Evolutionary conservation across 37 sponge, comb jelly and placozoan genomes (phyloP), one percentile per base, ranked within the genome.

Genomic region (Cladorhizidae sp.): DNA sequence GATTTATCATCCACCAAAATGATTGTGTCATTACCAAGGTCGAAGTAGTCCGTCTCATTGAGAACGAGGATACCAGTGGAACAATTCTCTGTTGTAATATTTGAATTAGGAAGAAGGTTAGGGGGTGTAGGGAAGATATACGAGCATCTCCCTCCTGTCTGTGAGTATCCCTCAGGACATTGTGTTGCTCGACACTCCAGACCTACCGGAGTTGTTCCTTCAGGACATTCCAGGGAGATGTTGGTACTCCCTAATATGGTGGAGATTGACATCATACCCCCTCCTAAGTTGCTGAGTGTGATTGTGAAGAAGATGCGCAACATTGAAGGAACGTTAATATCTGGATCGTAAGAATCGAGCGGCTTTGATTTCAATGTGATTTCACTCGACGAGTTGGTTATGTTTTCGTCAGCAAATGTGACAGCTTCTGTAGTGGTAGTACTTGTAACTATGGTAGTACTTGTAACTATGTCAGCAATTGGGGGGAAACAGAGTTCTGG

Each of bases 101-200:
- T n/a, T 6, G 23, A 14, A 38, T n/a, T n/a, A 35, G 36, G 32
- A 29, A 22, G 2, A 14, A 56, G 15, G 1, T 3, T n/a, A 12
- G 36, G 75, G 64, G 21, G 74, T 57, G 2, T 82, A 81, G 40
- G 80, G 6, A 65, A 85, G 85, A n/a, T 29, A 2, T 40, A 38
- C 11, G 41, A 6, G 39, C 81, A 81, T 12, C 32, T 36, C 25
- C 81, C 81, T 22, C 41, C 45, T 29, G 2, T 57, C 21, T 40
- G n/a, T 1, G 43, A 3, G 40, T 54, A 81, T 1, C 37, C 62
- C 11, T 81, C 45, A 29, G 72, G 59, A 40, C 81, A 72, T 3
- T 61, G 62, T 9, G 72, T 71, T 1, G 59, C 29, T 71, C 72
- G 40, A 58, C 81, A 81, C 7, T 61, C 49, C 35, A 55, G 21